Base-by-base conservation (phyloP, 2,113 vertebrate genomes). In the Crotalus horridus region DNA sequence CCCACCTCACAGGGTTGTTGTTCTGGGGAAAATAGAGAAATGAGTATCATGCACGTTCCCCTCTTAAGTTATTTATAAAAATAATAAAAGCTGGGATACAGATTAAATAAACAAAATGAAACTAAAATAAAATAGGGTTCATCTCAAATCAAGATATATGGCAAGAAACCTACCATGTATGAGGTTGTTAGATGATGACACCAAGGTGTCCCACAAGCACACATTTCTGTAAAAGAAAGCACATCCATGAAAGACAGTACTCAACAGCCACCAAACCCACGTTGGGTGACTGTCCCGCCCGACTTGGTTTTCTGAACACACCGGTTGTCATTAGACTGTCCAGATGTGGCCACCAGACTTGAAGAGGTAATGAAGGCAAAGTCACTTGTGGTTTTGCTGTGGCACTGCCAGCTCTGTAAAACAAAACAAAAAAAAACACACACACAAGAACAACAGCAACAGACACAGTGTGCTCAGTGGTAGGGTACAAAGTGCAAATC, bases 291-390 rank as follows among this genome's bases (percentile, higher is more conserved):
- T 9, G 26, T 13, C 24, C 13, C 6, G 5, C 54, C 20, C 29
- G 90, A 24, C 7, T 20, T 29, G 69, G 10, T 39, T 23, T n/a
- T 86, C 93, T 69, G 90, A 94, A 95, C 96, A 88, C 92, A 99
- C 99, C 99, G 99, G 97, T 98, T 98, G 91, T 99, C 99, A 87
- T 97, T 99, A 96, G 99, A 99, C 94, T 99, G 99, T 94, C 99
- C 99, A 0, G 99, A 98, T 17, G 99, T 99, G 94, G 98, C 99
- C 92, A 99, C 99, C 90, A 99, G 98, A 96, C 99, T 99, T 86
- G 99, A 99, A 89, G 99, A 99, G 15, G 99, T 99, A 97, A 99
- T 98, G 96, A 99, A 99, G 26, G 99, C 98, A 89, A 99, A 99
- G 96, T 99, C 99, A 93, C 99, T 98, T 74, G 98, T 98, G 93